Conservation (phyloP, 2,888 invertebrate genomes). For the Epistrophe grossulariae region DNA sequence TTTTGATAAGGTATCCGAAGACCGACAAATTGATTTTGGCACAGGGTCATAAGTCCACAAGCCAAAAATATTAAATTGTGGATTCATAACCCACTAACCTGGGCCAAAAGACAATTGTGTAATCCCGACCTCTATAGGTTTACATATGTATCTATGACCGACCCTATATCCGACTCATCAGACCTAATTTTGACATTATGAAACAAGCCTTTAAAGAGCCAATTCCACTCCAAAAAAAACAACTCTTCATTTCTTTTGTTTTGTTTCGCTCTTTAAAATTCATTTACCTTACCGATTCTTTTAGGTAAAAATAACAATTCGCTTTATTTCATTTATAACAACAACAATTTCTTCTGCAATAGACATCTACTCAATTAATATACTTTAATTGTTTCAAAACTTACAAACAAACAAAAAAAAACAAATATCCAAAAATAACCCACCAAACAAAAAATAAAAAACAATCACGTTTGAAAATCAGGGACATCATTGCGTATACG, state of each 20-base stretch:
- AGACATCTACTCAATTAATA: neutral
- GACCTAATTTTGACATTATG: neutral
- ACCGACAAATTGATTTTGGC: too few species aligned
- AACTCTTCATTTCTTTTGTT: too few species aligned
- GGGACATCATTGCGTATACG: conserved; percentile 34
- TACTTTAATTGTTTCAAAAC: neutral
- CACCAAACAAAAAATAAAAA: neutral
- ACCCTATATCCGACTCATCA: too few species aligned
- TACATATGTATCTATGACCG: too few species aligned
- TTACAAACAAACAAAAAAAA: neutral
- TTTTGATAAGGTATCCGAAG: too few species aligned
- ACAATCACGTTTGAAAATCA: conserved; percentile 24
- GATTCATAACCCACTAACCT: too few species aligned
- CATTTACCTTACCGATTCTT: neutral
- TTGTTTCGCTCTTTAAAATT: neutral
- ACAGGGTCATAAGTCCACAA: too few species aligned
- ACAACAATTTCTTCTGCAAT: neutral
- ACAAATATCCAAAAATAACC: conserved; percentile 12
- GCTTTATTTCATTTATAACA: neutral
- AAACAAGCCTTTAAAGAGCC: neutral
- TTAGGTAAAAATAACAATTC: neutral
- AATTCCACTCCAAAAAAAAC: neutral
- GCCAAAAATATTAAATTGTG: too few species aligned
- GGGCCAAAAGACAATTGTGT: too few species aligned
- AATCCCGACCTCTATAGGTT: too few species aligned